Conservation (phyloP, 2,888 invertebrate genomes). For the Hypolimnas misippus region DNA sequence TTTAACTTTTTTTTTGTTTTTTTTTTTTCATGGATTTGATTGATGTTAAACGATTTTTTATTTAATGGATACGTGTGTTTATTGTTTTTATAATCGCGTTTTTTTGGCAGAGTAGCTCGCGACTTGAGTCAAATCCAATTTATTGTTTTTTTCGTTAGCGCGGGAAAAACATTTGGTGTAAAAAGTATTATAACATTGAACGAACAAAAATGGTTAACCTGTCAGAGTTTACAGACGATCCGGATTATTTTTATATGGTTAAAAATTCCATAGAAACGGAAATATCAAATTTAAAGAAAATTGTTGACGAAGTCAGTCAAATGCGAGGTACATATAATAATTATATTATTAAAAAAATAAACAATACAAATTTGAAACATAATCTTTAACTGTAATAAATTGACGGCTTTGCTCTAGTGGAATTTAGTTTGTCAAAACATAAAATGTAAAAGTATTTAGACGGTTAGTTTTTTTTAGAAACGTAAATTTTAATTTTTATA, state of each 20-base stretch:
- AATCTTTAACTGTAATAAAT: too few species aligned
- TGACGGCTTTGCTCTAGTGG: too few species aligned
- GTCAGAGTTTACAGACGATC: conserved; percentile 44
- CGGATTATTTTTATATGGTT: conserved; percentile 57
- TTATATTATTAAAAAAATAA: too few species aligned
- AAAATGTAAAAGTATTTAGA: too few species aligned
- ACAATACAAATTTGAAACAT: too few species aligned
- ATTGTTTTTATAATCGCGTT: not conserved
- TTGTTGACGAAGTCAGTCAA: conserved; percentile 64
- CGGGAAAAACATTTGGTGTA: conserved; percentile 1
- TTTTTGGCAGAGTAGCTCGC: not conserved
- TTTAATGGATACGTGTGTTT: not conserved
- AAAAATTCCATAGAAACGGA: conserved; percentile 61
- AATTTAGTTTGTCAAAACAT: too few species aligned
- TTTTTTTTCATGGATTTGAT: not conserved
- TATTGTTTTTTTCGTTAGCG: too few species aligned
- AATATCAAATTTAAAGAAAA: conserved; percentile 64
- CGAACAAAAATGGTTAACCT: conserved; percentile 40
- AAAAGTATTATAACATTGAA: not conserved
- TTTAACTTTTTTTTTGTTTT: conserved; percentile 7
- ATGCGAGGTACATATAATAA: conserved; percentile 62
- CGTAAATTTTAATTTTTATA: too few species aligned
- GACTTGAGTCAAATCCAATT: not conserved
- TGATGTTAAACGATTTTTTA: not conserved
- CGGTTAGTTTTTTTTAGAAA: too few species aligned